A percentile compares a stretch with the other conserved stretches of the same genome.
Evolutionary conservation across 2,797 vertebrate genomes (phyloP).

Genomic region (Nothura maculosa): DNA sequence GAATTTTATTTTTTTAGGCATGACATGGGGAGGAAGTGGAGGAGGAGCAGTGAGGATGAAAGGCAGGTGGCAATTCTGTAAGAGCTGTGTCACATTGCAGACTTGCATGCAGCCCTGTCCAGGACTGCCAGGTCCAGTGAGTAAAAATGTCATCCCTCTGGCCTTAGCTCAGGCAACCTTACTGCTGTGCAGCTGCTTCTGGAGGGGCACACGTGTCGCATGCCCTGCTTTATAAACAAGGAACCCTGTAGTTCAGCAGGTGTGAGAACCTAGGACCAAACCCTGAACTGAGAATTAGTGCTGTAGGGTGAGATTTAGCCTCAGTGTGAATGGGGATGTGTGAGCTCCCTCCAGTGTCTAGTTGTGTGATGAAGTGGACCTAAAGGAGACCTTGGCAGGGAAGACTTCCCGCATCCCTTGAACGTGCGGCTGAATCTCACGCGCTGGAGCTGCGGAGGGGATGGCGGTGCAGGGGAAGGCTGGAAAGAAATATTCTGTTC

Average conservation of each 20-base stretch:
- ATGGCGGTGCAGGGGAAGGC: background rate
- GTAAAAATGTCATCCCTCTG: background rate
- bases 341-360: conserved; percentile 76
- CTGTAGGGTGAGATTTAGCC: background rate
- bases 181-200: background rate
- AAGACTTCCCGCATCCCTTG: background rate
- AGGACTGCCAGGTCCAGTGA: background rate
- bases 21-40: background rate
- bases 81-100: background rate
- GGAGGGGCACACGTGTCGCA: accelerated
- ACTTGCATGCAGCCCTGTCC: background rate
- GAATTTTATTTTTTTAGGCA: background rate
- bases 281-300: background rate
- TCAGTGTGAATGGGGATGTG: conserved; percentile 53
- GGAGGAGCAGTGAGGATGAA: background rate
- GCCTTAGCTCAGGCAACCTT: background rate
- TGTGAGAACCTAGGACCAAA: background rate
- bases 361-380: conserved; percentile 54
- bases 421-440: background rate
- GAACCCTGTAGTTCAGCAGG: background rate
- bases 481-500: background rate
- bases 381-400: background rate
- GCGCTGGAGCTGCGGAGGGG: background rate
- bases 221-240: background rate
- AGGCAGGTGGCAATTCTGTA: background rate